Percentiles rank a stretch among this genome's conserved stretches.
Evolutionary conservation across 2,113 vertebrate genomes (phyloP).

Genomic region (Perca schrenkii): DNA sequence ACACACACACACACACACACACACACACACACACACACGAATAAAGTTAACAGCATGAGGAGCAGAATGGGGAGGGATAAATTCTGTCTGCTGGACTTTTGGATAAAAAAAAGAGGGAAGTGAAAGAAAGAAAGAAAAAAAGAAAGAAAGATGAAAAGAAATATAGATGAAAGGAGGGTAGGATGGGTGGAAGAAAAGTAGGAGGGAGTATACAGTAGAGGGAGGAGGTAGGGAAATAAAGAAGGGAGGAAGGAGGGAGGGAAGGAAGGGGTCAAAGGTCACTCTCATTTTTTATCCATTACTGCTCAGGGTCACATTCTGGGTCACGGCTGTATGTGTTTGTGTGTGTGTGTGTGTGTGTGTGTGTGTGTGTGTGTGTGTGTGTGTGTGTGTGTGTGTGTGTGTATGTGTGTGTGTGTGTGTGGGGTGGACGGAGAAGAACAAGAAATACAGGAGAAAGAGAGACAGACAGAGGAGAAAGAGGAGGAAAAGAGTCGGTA

Average conservation of each 20-base stretch:
- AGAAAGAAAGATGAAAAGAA: neutral
- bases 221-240: neutral
- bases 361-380: slow-evolving; percentile 35
- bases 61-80: neutral
- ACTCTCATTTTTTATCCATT: slow-evolving; percentile 83
- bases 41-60: neutral
- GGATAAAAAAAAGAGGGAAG: neutral
- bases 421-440: neutral
- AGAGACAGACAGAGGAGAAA: neutral
- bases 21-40: neutral
- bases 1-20: no score
- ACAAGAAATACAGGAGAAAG: neutral
- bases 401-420: slow-evolving; percentile 35
- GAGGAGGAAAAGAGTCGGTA: neutral
- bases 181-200: slow-evolving; percentile 82
- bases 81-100: neutral
- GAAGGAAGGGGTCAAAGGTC: slow-evolving; percentile 69
- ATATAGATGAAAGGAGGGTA: neutral
- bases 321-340: slow-evolving; percentile 48
- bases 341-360: slow-evolving; percentile 47
- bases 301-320: slow-evolving; percentile 76
- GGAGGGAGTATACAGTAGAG: slow-evolving; percentile 40
- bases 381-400: slow-evolving; percentile 36
- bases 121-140: neutral
- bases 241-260: slow-evolving; percentile 39